These are phyloP conservation scores for Barbus barbus DNA, from an alignment of 2,113 vertebrate genomes.

Conservation along the genomic window DNA sequence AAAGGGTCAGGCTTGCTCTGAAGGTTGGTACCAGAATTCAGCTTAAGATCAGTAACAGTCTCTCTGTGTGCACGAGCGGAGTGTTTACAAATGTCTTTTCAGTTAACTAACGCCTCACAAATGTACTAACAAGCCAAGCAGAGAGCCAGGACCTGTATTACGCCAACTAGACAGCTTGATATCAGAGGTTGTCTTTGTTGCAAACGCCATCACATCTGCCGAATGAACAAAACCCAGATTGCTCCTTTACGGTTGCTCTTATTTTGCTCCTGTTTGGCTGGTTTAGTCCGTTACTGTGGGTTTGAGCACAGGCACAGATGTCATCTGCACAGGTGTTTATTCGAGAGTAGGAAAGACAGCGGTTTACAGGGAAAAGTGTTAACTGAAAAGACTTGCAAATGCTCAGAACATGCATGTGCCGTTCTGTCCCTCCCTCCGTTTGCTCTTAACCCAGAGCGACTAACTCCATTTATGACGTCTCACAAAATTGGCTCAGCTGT, in stretches of 20 bases:
- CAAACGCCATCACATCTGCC: not conserved
- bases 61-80: constrained; percentile 78
- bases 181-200: not conserved
- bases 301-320: constrained; percentile 5
- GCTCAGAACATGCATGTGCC: constrained; percentile 76
- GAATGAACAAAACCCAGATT: not conserved
- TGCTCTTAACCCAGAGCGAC: constrained; percentile 66
- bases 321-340: not conserved
- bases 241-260: not conserved
- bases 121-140: not conserved
- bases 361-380: constrained; percentile 61
- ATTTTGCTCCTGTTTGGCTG: not conserved
- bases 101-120: constrained; percentile 70
- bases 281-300: constrained; percentile 4
- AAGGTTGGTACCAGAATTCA: constrained; percentile 98
- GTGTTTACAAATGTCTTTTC: constrained; percentile 83
- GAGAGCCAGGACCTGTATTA: not conserved
- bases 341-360: not conserved
- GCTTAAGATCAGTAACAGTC: constrained; percentile 76
- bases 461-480: constrained; percentile 16
- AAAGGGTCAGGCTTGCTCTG: constrained; percentile 99
- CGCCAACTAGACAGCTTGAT: not conserved
- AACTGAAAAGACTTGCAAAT: constrained; percentile 83
- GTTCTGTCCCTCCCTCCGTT: constrained; percentile 68
- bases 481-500: not conserved